Evolutionary conservation across 2,797 vertebrate species (phyloP).

Genomic region (Psittacula derbiana): DNA sequence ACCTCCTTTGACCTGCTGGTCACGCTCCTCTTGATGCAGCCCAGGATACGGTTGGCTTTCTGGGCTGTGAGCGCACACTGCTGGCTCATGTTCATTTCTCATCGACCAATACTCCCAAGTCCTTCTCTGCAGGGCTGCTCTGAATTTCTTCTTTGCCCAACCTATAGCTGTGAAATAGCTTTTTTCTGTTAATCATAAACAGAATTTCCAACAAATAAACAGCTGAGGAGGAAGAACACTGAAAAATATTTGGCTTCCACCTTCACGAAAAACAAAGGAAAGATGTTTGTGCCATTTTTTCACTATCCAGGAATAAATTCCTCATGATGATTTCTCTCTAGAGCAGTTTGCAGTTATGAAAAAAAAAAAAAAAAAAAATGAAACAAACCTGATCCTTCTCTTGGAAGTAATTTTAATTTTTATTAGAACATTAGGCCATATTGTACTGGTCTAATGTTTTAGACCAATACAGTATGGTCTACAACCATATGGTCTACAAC

Average conservation of each 20-base stretch:
- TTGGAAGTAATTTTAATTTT: not conserved
- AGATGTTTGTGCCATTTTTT: not conserved
- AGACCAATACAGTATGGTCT: not conserved
- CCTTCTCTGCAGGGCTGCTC: not conserved
- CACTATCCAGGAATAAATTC: not conserved
- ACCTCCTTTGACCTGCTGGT: not conserved
- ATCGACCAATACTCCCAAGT: not conserved
- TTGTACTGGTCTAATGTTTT: not conserved
- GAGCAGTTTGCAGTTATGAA: not conserved
- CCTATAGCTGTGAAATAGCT: not conserved
- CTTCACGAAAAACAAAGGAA: not conserved
- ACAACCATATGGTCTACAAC: not conserved
- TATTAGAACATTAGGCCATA: not conserved
- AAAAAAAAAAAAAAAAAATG: not conserved
- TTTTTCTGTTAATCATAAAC: not conserved
- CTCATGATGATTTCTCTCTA: not conserved
- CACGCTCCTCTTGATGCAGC: not conserved
- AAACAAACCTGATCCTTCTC: not conserved
- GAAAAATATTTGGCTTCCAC: not conserved
- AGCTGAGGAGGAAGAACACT: not conserved
- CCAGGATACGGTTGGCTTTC: not conserved
- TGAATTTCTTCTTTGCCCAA: not conserved
- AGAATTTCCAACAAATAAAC: not conserved
- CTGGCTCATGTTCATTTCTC: not conserved
- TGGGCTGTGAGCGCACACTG: not conserved